Evolutionary conservation across 1,140 invertebrate genomes (phyloP).

Genomic region (Papilio aristodemus): DNA sequence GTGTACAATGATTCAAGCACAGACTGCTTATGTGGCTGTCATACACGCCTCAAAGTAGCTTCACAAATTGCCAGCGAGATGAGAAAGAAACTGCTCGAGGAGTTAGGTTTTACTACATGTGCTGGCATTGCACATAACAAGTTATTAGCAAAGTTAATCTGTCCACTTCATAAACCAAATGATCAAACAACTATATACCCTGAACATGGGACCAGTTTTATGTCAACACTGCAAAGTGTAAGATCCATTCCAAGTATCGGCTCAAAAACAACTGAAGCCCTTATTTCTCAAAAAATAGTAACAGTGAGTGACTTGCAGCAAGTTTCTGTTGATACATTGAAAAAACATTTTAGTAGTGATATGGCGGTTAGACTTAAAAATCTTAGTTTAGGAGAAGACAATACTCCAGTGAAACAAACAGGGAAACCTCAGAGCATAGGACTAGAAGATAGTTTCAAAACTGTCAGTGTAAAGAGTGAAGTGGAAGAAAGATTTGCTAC

Average conservation of each 20-base stretch:
- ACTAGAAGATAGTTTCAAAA: slow-evolving; percentile 87
- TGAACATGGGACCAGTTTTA: slow-evolving; percentile 82
- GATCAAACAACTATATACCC: slow-evolving; percentile 90
- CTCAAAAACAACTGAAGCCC: slow-evolving; percentile 82
- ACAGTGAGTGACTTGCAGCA: slow-evolving; percentile 85
- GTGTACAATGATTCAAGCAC: slow-evolving; percentile 79
- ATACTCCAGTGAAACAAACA: slow-evolving; percentile 84
- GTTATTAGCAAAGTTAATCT: slow-evolving; percentile 88
- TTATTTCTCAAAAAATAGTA: slow-evolving; percentile 83
- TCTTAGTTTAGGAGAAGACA: slow-evolving; percentile 86
- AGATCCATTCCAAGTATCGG: slow-evolving; percentile 87
- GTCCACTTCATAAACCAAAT: slow-evolving; percentile 88
- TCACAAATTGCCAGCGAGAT: slow-evolving; percentile 87
- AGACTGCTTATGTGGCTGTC: slow-evolving; percentile 87
- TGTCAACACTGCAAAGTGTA: slow-evolving; percentile 82
- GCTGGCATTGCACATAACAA: slow-evolving; percentile 93
- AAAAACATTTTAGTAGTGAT: slow-evolving; percentile 83
- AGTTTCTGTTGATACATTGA: slow-evolving; percentile 81
- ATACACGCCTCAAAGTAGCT: slow-evolving; percentile 83
- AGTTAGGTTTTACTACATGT: slow-evolving; percentile 88
- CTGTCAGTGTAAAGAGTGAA: slow-evolving; percentile 85
- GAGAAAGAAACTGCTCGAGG: slow-evolving; percentile 83
- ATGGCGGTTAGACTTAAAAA: slow-evolving; percentile 85
- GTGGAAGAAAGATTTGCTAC: slow-evolving; percentile 85
- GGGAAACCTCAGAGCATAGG: slow-evolving; percentile 87